Base-by-base conservation (phyloP, 2,888 invertebrate species). In the Cheilosia pagana region DNA sequence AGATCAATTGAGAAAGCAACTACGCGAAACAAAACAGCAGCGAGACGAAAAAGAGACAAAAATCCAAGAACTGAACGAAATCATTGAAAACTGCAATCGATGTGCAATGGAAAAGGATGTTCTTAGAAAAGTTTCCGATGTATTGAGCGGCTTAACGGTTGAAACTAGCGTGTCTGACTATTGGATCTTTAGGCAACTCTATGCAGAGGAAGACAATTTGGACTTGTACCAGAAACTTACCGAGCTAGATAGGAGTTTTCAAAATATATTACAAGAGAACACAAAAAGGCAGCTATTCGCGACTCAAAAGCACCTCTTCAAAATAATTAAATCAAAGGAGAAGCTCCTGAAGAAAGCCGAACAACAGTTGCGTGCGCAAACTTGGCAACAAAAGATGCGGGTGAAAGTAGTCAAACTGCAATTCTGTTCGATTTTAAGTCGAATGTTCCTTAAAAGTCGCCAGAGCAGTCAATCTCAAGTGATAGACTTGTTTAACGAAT, bases 391-490 rank as follows among this genome's bases (percentile, higher is more conserved):
- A 21, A 72, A 87, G 5, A 62, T 89, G 50, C 86, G 88, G 63
- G 67, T 90, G 2, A 87, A 88, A 12, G 71, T 89, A 1, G 81
- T 75, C 8, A 89, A 88, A 45, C 86, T 88, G 48, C 86, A 88
- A 0, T 88, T 88, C 70, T 86, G 90, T 59, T 86, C 87, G 1
- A 62, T 88, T 14, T 28, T 91, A 52, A 87, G 88, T 7, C 87
- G 89, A 62, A 77, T 89, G 4, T 90, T 90, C n/a, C 31, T 88
- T 0, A 85, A 68, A 7, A 88, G 74, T 21, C 88, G 75, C 12
- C 59, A 85, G 12, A 79, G 77, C 25, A 74, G 59, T 16, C 79
- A 87, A 6, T 23, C 10, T 19, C 63, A 78, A 41, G 60, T 87
- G 52, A 14, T 68, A 0, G 65, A 63, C 8, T 52, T 87, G 10